A percentile compares a stretch with the other conserved stretches of the same genome.
phyloP scores from a whole-genome alignment of 2,888 invertebrate genomes.

The Dascillus cervinus region DNA sequence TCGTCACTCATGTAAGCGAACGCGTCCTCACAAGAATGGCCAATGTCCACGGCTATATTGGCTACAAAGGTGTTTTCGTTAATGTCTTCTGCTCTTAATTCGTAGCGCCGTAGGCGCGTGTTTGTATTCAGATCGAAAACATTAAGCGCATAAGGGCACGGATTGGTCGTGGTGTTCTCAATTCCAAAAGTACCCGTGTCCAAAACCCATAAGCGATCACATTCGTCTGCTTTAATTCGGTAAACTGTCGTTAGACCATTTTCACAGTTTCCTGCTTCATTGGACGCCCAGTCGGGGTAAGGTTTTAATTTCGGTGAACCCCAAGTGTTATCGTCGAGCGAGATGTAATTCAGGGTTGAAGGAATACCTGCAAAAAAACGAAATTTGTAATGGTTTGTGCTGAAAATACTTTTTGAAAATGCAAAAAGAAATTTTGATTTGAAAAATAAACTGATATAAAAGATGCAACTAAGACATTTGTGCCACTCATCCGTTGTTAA shows the following conservation, averaged over 20 bases:
- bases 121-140: conserved; percentile 71
- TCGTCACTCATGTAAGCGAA: conserved; percentile 78
- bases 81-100: conserved; percentile 63
- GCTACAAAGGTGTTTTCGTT: conserved; percentile 74
- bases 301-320: conserved; percentile 71
- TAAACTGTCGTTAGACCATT: conserved; percentile 70
- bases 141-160: conserved; percentile 72
- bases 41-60: conserved; percentile 77
- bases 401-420: not conserved
- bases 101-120: conserved; percentile 57
- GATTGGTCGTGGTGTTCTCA: conserved; percentile 64
- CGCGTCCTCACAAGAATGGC: conserved; percentile 65
- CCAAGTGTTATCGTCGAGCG: conserved; percentile 53
- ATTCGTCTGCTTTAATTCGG: conserved; percentile 69
- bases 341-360: conserved; percentile 72
- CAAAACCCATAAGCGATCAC: conserved; percentile 74
- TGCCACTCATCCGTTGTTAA: too few relatives aligned
- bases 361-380: conserved; percentile 58
- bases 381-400: not conserved
- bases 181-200: conserved; percentile 80
- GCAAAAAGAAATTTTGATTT: too few relatives aligned
- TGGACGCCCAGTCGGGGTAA: conserved; percentile 69
- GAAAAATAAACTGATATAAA: not conserved
- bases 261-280: conserved; percentile 68
- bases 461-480: not conserved